These are phyloP conservation scores for Triplophysa siluroides DNA, from an alignment of 2,113 vertebrate species.

Conservation along the genomic window DNA sequence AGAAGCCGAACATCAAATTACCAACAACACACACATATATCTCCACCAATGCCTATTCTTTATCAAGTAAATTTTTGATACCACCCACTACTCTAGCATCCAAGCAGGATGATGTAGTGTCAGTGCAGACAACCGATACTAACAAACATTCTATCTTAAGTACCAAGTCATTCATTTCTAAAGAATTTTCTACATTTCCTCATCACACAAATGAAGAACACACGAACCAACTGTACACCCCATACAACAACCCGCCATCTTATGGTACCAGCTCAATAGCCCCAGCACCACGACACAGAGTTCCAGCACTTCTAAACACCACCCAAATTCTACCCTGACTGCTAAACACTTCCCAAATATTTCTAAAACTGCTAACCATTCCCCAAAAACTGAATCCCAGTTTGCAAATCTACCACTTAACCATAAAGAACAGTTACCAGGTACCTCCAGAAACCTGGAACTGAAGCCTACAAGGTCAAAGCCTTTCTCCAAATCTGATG, in stretches of 20 bases:
- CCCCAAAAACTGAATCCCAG: not conserved
- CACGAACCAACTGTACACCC: not conserved
- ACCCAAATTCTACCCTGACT: not conserved
- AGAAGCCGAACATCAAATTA: constrained; percentile 2
- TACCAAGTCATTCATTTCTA: not conserved
- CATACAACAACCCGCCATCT: not conserved
- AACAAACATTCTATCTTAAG: not conserved
- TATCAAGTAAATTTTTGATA: not conserved
- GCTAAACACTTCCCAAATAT: not conserved
- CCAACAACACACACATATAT: not conserved
- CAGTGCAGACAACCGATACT: not conserved
- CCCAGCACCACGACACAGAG: not conserved
- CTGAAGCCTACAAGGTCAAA: not conserved
- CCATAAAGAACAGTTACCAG: constrained; percentile 1
- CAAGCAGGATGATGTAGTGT: not conserved
- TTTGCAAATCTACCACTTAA: not conserved
- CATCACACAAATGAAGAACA: not conserved
- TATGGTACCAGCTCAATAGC: not conserved
- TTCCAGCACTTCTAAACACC: not conserved
- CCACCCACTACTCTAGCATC: not conserved
- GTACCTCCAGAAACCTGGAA: not conserved
- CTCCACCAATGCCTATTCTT: not conserved
- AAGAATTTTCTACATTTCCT: not conserved
- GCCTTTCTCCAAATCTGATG: constrained; percentile 30
- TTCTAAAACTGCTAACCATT: not conserved